A percentile compares a stretch with the other conserved stretches of the same genome.
These are phyloP conservation scores for Phylloscopus trochiloides DNA, from an alignment of 2,113 vertebrate species.

Conservation along the genomic window DNA sequence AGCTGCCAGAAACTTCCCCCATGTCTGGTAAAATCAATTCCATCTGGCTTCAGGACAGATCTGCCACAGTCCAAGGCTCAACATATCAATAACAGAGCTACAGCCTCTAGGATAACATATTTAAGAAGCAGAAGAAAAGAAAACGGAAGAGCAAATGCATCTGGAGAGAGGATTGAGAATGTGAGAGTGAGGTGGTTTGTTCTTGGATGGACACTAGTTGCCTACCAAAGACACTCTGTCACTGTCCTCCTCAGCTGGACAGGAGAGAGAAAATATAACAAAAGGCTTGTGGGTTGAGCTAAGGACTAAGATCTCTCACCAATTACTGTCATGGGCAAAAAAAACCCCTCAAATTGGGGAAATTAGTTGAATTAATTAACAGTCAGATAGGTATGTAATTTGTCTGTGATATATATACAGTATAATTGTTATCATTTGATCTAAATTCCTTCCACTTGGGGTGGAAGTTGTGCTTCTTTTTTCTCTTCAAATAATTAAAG, in stretches of 20 bases:
- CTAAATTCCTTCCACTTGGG: neutral
- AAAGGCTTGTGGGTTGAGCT: neutral
- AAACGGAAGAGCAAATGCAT: neutral
- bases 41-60: neutral
- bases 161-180: neutral
- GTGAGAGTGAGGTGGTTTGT: neutral
- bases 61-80: neutral
- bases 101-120: neutral
- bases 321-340: neutral
- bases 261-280: neutral
- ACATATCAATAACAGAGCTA: neutral
- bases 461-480: neutral
- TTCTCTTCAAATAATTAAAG: neutral
- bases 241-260: neutral
- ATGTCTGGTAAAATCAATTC: neutral
- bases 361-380: neutral
- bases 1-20: neutral
- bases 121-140: neutral
- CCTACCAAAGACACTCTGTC: neutral
- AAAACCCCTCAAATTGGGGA: neutral
- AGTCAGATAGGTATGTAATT: neutral
- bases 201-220: neutral
- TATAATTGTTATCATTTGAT: fast-evolving
- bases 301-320: neutral
- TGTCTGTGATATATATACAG: too few relatives aligned